phyloP scores from a whole-genome alignment of 2,888 invertebrate genomes.

The Torymus aiolomorphi region DNA sequence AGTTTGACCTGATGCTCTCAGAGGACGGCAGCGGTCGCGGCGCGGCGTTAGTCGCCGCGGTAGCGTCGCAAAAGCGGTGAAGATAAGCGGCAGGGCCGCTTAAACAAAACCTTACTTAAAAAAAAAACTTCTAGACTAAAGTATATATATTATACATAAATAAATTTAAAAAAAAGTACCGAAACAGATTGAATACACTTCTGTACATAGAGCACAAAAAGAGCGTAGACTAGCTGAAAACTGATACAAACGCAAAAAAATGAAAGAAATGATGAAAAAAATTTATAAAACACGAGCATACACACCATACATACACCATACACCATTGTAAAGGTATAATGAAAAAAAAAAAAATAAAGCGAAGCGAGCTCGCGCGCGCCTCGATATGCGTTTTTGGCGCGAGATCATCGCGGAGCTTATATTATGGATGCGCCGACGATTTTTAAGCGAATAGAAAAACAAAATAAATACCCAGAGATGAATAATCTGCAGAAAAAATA shows the following conservation, averaged over 20 bases:
- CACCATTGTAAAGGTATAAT: background rate
- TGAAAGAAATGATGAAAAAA: conserved; percentile 5
- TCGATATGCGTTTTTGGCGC: conserved; percentile 17
- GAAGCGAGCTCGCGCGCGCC: background rate
- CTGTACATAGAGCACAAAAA: conserved; percentile 71
- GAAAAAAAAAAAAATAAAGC: too few species aligned
- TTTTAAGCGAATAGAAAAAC: conserved; percentile 30
- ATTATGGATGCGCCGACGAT: conserved; percentile 17
- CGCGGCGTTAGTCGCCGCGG: conserved; percentile 96
- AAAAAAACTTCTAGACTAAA: conserved; percentile 50
- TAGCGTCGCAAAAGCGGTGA: conserved; percentile 83
- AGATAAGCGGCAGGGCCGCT: conserved; percentile 60
- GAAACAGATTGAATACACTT: conserved; percentile 61
- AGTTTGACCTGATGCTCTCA: conserved; percentile 95
- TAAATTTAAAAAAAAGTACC: conserved; percentile 53
- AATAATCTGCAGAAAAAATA: background rate
- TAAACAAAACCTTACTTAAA: conserved; percentile 59
- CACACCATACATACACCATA: conserved; percentile 1
- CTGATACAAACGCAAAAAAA: conserved; percentile 28
- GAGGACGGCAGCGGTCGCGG: conserved; percentile 98
- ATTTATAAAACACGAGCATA: background rate
- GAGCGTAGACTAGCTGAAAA: conserved; percentile 63
- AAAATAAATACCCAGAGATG: background rate
- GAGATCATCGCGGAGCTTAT: conserved; percentile 28
- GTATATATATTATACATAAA: conserved; percentile 58